Conservation (phyloP, 2,113 vertebrate species). For the Crotalus tigris region DNA sequence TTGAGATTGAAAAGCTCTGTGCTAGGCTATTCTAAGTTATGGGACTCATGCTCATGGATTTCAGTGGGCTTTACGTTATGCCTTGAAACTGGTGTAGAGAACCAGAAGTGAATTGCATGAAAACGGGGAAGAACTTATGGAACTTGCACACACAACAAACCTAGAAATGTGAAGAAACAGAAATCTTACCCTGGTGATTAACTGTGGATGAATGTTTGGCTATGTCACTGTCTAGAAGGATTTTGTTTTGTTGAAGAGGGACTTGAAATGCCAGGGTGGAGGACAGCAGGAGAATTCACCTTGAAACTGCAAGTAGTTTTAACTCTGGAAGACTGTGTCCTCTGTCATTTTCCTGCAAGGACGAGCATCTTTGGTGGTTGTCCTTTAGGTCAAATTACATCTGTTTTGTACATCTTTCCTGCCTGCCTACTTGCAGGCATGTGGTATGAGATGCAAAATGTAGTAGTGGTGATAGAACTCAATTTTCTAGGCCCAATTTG, state of each 20-base stretch:
- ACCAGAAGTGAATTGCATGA: background rate
- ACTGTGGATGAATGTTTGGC: background rate
- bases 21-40: background rate
- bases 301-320: conserved; percentile 16
- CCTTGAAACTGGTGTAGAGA: background rate
- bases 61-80: background rate
- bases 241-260: background rate
- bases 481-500: conserved; percentile 6
- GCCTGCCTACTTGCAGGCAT: background rate
- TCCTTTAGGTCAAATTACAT: background rate
- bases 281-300: conserved; percentile 4
- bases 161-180: conserved; percentile 15
- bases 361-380: background rate
- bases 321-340: background rate
- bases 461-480: background rate
- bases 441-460: background rate
- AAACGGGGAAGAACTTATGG: background rate
- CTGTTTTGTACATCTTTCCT: conserved; percentile 5
- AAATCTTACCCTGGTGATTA: conserved; percentile 5
- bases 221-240: background rate
- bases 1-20: background rate
- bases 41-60: background rate
- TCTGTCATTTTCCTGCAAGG: background rate
- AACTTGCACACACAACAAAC: background rate
- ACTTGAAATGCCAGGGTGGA: background rate